Evolutionary conservation across 2,888 invertebrate genomes (phyloP).

Genomic region (Micoletzkya japonica): DNA sequence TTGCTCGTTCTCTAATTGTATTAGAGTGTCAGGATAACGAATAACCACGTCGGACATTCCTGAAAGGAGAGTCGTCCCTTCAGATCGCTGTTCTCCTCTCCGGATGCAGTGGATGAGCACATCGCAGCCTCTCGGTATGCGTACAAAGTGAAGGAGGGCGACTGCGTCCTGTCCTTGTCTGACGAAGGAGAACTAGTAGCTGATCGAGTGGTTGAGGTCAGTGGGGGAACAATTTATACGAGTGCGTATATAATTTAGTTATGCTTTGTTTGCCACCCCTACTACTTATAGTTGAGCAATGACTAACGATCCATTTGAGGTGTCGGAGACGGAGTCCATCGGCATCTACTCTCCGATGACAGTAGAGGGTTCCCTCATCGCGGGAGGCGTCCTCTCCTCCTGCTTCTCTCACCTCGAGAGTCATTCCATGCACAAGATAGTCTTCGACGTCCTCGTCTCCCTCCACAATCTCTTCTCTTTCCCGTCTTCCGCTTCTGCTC

Average conservation of each 20-base stretch:
- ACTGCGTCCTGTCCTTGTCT: conserved; percentile 55
- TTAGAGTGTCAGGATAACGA: too few species aligned
- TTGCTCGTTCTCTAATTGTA: too few species aligned
- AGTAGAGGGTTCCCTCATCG: conserved; percentile 58
- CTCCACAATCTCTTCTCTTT: conserved; percentile 52
- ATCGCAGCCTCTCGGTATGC: conserved; percentile 38
- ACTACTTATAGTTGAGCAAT: neutral
- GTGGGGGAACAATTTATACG: conserved; percentile 24
- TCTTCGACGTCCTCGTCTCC: conserved; percentile 54
- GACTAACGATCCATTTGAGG: conserved; percentile 33
- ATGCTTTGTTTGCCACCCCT: neutral
- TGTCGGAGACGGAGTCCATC: conserved; percentile 47
- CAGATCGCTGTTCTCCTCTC: too few species aligned
- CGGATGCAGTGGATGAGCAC: conserved; percentile 19
- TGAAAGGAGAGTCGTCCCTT: too few species aligned
- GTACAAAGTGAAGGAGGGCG: conserved; percentile 46
- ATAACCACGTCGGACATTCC: too few species aligned
- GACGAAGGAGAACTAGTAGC: conserved; percentile 37
- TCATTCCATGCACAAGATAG: conserved; percentile 58
- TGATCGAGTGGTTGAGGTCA: conserved; percentile 53
- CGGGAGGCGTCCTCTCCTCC: conserved; percentile 57
- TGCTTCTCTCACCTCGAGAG: conserved; percentile 62
- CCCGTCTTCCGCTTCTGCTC: conserved; percentile 15
- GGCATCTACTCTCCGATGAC: conserved; percentile 64
- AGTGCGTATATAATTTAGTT: neutral